Conservation (phyloP, 2,113 vertebrate species). For the Aegithalos caudatus region DNA sequence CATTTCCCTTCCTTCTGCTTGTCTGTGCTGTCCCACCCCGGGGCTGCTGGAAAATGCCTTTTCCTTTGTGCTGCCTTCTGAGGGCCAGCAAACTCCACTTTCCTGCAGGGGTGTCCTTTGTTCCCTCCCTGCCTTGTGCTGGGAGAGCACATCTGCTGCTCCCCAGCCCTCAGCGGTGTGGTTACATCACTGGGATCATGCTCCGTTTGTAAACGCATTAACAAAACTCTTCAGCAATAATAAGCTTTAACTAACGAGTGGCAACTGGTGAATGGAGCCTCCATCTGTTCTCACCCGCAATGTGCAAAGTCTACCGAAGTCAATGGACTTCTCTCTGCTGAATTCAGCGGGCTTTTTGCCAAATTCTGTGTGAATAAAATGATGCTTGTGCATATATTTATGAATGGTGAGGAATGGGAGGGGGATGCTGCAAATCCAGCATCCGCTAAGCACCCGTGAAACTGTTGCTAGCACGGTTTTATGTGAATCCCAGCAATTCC, state of each 20-base stretch:
- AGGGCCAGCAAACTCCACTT: neutral
- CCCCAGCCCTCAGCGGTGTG: neutral
- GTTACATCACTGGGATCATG: neutral
- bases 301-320: slow-evolving; percentile 56
- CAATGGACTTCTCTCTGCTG: slow-evolving; percentile 27
- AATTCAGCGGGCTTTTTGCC: slow-evolving; percentile 39
- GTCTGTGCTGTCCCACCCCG: neutral
- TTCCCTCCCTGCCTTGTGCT: neutral
- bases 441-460: neutral
- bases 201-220: slow-evolving; percentile 19
- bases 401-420: slow-evolving; percentile 3
- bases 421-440: neutral
- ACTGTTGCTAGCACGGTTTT: neutral
- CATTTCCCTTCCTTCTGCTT: fast-evolving
- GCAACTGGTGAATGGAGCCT: slow-evolving; percentile 57
- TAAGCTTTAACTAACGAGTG: slow-evolving; percentile 50
- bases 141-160: neutral
- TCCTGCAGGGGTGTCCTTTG: neutral
- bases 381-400: neutral
- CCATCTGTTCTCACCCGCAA: slow-evolving; percentile 58
- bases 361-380: slow-evolving; percentile 30
- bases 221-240: neutral
- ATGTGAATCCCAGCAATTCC: neutral
- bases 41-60: neutral
- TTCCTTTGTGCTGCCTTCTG: neutral